Conservation (phyloP, 2,888 invertebrate genomes). For the Leptura quadrifasciata region DNA sequence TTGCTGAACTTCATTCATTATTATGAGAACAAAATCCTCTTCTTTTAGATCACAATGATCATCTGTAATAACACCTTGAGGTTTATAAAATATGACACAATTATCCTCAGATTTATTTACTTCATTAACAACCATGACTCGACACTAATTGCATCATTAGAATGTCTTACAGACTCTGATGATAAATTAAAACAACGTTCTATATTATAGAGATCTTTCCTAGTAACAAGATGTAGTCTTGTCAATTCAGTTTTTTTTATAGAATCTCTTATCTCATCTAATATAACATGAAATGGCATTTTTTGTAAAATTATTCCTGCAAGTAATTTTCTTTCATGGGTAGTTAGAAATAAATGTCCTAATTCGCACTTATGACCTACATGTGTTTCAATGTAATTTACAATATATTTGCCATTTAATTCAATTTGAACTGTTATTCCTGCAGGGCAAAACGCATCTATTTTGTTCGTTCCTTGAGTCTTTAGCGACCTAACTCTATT, state of each 20-base stretch:
- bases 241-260: slow-evolving; percentile 22
- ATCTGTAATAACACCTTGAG: slow-evolving; percentile 34
- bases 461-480: slow-evolving; percentile 37
- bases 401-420: slow-evolving; percentile 30
- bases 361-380: slow-evolving; percentile 43
- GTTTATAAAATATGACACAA: slow-evolving; percentile 49
- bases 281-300: slow-evolving; percentile 34
- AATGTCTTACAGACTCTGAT: slow-evolving; percentile 13
- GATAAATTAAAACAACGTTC: slow-evolving; percentile 33
- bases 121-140: slow-evolving; percentile 40
- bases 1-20: slow-evolving; percentile 49
- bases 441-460: slow-evolving; percentile 44
- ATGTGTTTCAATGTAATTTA: slow-evolving; percentile 43
- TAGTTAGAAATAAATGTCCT: slow-evolving; percentile 40
- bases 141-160: slow-evolving; percentile 28
- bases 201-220: slow-evolving; percentile 45
- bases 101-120: not conserved
- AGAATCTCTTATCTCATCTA: slow-evolving; percentile 39
- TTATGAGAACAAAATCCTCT: slow-evolving; percentile 37
- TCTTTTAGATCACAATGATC: slow-evolving; percentile 9
- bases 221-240: slow-evolving; percentile 34
- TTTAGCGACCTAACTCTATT: not conserved
- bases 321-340: slow-evolving; percentile 17
- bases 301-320: slow-evolving; percentile 25
- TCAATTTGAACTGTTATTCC: slow-evolving; percentile 32